Percentiles rank a stretch among this genome's conserved stretches.
phyloP scores from a whole-genome alignment of 2,113 vertebrate species.

The Rhea americana region DNA sequence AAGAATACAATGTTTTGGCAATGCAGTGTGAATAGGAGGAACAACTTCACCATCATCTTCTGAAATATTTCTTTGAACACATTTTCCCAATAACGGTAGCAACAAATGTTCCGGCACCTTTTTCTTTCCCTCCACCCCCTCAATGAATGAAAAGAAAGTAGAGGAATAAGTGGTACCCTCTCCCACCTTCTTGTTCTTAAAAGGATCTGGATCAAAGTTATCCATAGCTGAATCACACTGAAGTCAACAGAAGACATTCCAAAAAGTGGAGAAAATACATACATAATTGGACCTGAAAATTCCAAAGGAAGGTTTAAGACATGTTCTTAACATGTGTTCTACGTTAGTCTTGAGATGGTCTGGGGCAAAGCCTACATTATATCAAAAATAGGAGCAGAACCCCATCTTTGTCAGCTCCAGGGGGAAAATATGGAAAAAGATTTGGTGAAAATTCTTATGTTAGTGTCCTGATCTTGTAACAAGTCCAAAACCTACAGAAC shows the following conservation, averaged over 20 bases:
- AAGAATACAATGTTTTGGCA: conserved; percentile 20
- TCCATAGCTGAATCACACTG: not conserved
- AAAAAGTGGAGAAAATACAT: not conserved
- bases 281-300: not conserved
- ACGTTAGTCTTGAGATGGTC: not conserved
- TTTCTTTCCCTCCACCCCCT: not conserved
- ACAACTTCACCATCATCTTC: conserved; percentile 36
- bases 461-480: not conserved
- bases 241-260: not conserved
- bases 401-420: not conserved
- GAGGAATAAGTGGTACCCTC: not conserved
- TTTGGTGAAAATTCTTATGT: not conserved
- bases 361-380: not conserved
- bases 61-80: conserved; percentile 27
- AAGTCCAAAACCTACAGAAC: not conserved
- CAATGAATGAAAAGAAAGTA: not conserved
- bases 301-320: not conserved
- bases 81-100: conserved; percentile 7
- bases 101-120: conserved; percentile 11
- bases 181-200: not conserved
- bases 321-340: not conserved
- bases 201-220: not conserved
- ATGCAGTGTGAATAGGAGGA: conserved; percentile 4
- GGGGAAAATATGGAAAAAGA: not conserved
- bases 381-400: not conserved